phyloP scores from a whole-genome alignment of 2,797 vertebrate species.

The Coilia nasus region DNA sequence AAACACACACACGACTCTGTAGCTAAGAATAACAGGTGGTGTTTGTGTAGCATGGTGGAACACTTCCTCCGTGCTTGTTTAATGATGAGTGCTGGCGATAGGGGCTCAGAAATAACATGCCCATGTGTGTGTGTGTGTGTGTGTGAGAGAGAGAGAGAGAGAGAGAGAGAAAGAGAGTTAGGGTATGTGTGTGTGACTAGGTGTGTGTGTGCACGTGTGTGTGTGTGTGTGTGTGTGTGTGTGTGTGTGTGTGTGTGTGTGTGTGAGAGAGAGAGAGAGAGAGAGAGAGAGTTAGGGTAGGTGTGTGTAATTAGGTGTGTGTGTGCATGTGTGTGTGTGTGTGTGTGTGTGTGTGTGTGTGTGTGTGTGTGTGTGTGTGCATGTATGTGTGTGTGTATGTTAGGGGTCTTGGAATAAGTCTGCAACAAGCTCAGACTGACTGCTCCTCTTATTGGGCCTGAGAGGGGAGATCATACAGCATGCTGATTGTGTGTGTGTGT shows the following conservation, averaged over 20 bases:
- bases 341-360: neutral
- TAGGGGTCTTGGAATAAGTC: constrained; percentile 31
- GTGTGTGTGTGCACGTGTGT: neutral
- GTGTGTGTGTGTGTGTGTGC: neutral
- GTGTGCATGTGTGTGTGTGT: too few species aligned
- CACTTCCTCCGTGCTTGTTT: constrained; percentile 51
- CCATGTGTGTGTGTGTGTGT: too few species aligned
- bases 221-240: too few species aligned
- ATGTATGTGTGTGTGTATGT: neutral
- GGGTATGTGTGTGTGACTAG: too few species aligned
- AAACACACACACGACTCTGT: constrained; percentile 16
- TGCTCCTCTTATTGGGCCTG: constrained; percentile 9
- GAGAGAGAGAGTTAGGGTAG: too few species aligned
- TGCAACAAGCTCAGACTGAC: neutral
- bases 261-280: too few species aligned
- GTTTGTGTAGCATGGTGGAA: constrained; percentile 63
- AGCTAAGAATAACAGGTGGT: constrained; percentile 1
- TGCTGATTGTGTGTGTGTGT: constrained; percentile 9
- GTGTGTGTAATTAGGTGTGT: too few species aligned
- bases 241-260: too few species aligned
- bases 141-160: too few species aligned
- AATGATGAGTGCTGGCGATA: constrained; percentile 1
- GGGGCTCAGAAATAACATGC: constrained; percentile 28
- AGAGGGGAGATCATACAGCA: neutral
- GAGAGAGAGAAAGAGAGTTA: too few species aligned